These are phyloP conservation scores for Festucalex cinctus DNA, from an alignment of 2,113 vertebrate genomes.

Conservation along the genomic window DNA sequence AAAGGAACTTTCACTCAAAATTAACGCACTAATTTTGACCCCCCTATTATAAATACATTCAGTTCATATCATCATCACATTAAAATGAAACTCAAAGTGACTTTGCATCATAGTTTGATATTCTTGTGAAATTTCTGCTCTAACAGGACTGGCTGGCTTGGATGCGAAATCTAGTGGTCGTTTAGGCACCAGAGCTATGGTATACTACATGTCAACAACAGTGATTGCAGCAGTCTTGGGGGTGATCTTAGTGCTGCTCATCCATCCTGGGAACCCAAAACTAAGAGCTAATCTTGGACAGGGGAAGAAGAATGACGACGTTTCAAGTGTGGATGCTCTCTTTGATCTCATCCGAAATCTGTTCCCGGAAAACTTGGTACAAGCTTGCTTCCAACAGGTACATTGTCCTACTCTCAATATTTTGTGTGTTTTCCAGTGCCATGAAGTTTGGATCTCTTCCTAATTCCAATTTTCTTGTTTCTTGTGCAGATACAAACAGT, in stretches of 20 bases:
- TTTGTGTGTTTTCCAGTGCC: background rate
- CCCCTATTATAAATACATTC: background rate
- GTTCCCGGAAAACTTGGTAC: slow-evolving; percentile 96
- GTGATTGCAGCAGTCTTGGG: slow-evolving; percentile 92
- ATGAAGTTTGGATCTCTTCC: background rate
- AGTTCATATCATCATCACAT: background rate
- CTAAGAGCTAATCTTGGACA: slow-evolving; percentile 88
- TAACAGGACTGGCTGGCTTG: slow-evolving; percentile 88
- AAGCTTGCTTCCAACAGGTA: slow-evolving; percentile 98
- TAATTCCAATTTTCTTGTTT: slow-evolving; percentile 9
- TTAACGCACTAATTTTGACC: no score
- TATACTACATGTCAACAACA: slow-evolving; percentile 98
- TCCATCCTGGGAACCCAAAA: slow-evolving; percentile 95
- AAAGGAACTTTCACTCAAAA: no score
- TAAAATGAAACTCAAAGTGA: background rate
- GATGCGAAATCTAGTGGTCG: slow-evolving; percentile 98
- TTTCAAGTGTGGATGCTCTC: slow-evolving; percentile 93
- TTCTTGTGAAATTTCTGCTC: background rate
- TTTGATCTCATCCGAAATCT: slow-evolving; percentile 95
- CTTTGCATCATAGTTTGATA: background rate
- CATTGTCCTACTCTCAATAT: background rate
- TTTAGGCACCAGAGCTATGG: slow-evolving; percentile 92
- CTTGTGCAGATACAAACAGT: slow-evolving; percentile 89
- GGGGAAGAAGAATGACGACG: slow-evolving; percentile 95
- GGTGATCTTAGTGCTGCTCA: slow-evolving; percentile 89